These are phyloP conservation scores for Penaeus chinensis DNA, from an alignment of 1,140 invertebrate genomes.

Conservation along the genomic window DNA sequence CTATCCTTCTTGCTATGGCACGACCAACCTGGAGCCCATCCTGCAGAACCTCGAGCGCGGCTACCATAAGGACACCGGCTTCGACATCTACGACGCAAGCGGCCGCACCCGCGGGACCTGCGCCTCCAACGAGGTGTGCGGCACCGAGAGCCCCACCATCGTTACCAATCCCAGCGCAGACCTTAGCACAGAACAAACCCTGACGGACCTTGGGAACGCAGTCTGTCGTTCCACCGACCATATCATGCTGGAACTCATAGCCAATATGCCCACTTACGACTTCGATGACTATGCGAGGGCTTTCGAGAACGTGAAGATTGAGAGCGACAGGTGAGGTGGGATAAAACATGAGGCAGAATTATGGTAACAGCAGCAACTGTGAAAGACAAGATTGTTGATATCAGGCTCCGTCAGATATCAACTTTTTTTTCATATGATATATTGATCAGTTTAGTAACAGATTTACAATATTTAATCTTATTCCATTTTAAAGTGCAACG, in stretches of 20 bases:
- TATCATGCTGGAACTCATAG: slow-evolving; percentile 53
- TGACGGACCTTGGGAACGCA: slow-evolving; percentile 41
- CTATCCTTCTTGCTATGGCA: slow-evolving; percentile 52
- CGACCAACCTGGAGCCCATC: slow-evolving; percentile 28
- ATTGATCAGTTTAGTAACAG: too few species aligned
- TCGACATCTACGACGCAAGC: slow-evolving; percentile 48
- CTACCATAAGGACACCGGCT: slow-evolving; percentile 54
- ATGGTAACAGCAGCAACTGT: background rate
- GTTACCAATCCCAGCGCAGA: background rate
- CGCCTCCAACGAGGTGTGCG: slow-evolving; percentile 44
- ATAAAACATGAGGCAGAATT: background rate
- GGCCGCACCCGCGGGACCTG: slow-evolving; percentile 23
- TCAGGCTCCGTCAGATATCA: too few species aligned
- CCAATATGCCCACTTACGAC: slow-evolving; percentile 49
- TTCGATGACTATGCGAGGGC: slow-evolving; percentile 35
- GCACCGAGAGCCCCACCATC: slow-evolving; percentile 6
- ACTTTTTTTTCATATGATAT: too few species aligned
- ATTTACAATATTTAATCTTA: too few species aligned
- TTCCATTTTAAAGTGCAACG: too few species aligned
- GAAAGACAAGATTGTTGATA: too few species aligned
- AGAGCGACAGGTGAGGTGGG: slow-evolving; percentile 46
- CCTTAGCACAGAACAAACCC: slow-evolving; percentile 20
- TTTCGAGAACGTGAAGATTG: slow-evolving; percentile 30
- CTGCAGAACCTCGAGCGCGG: slow-evolving; percentile 33
- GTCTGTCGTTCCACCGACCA: slow-evolving; percentile 59